Evolutionary conservation across 2,113 vertebrate genomes (phyloP).

Genomic region (Ctenodactylus gundi): DNA sequence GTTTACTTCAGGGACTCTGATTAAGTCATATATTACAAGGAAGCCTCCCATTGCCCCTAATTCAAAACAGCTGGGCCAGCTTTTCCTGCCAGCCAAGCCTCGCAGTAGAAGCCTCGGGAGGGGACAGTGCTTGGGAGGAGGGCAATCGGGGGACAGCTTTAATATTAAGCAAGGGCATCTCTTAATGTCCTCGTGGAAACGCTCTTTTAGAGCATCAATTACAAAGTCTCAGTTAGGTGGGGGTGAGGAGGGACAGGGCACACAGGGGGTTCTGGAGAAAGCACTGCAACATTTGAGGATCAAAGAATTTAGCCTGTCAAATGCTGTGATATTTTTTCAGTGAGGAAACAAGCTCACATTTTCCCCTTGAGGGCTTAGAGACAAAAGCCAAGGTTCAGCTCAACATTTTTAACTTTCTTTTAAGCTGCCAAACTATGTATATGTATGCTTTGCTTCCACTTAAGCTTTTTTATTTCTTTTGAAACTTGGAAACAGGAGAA

Average conservation of each 20-base stretch:
- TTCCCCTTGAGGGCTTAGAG: conserved; percentile 79
- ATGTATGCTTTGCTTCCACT: conserved; percentile 59
- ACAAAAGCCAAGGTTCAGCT: conserved; percentile 84
- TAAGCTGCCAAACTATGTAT: conserved; percentile 45
- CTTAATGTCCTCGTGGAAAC: conserved; percentile 81
- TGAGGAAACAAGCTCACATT: conserved; percentile 84
- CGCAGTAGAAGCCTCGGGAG: conserved; percentile 62
- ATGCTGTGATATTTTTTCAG: conserved; percentile 81
- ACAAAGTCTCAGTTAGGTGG: conserved; percentile 76
- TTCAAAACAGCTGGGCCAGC: conserved; percentile 86
- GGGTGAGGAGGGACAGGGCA: conserved; percentile 5
- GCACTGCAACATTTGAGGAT: conserved; percentile 79
- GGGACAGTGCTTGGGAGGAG: conserved; percentile 77
- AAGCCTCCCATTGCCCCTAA: conserved; percentile 85
- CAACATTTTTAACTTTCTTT: conserved; percentile 66
- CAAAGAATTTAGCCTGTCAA: conserved; percentile 83
- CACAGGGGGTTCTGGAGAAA: conserved; percentile 68
- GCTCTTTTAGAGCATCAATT: conserved; percentile 82
- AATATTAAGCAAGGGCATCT: conserved; percentile 82
- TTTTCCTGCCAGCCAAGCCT: conserved; percentile 82
- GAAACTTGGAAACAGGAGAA: conserved; percentile 70
- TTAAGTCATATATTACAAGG: conserved; percentile 88
- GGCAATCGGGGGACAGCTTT: conserved; percentile 82
- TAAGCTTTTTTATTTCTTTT: conserved; percentile 54
- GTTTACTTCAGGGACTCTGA: conserved; percentile 86